These are phyloP conservation scores for Stenchaetothrips biformis DNA, from an alignment of 2,888 invertebrate species.

Conservation along the genomic window DNA sequence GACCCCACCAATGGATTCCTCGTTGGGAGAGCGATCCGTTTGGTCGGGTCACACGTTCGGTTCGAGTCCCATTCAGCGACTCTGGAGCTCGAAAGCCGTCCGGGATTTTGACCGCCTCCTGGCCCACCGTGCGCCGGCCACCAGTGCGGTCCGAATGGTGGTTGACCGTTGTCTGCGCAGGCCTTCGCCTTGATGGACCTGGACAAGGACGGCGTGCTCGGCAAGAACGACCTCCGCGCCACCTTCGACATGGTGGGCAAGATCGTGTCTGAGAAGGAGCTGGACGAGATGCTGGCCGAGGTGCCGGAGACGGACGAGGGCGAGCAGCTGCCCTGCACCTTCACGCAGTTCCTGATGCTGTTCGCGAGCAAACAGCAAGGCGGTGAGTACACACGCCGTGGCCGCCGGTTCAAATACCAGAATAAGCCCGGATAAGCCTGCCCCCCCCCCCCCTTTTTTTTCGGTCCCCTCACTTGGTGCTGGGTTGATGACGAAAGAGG, in stretches of 20 bases:
- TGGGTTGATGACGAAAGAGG: too few species aligned
- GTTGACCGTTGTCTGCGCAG: slow-evolving; percentile 46
- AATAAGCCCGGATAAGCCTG: neutral
- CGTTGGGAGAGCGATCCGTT: too few species aligned
- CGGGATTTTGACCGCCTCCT: too few species aligned
- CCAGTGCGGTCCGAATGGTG: too few species aligned
- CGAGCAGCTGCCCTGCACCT: slow-evolving; percentile 68
- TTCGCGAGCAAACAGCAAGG: slow-evolving; percentile 91
- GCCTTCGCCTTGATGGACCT: slow-evolving; percentile 94
- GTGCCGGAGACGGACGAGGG: slow-evolving; percentile 57
- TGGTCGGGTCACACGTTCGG: too few species aligned
- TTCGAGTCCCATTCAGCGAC: too few species aligned
- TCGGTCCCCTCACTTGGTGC: neutral
- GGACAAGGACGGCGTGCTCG: slow-evolving; percentile 84
- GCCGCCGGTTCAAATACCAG: neutral
- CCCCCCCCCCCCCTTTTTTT: neutral
- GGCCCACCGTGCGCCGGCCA: too few species aligned
- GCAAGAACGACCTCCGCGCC: slow-evolving; percentile 84
- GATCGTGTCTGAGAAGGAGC: slow-evolving; percentile 82
- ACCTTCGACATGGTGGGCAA: slow-evolving; percentile 90
- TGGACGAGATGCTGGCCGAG: slow-evolving; percentile 83
- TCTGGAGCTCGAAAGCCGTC: too few species aligned
- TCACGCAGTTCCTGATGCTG: slow-evolving; percentile 87
- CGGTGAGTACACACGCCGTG: slow-evolving; percentile 47
- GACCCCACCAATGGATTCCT: too few species aligned